Base-by-base conservation (phyloP, 2,888 invertebrate species). In the Nomada ruficornis region DNA sequence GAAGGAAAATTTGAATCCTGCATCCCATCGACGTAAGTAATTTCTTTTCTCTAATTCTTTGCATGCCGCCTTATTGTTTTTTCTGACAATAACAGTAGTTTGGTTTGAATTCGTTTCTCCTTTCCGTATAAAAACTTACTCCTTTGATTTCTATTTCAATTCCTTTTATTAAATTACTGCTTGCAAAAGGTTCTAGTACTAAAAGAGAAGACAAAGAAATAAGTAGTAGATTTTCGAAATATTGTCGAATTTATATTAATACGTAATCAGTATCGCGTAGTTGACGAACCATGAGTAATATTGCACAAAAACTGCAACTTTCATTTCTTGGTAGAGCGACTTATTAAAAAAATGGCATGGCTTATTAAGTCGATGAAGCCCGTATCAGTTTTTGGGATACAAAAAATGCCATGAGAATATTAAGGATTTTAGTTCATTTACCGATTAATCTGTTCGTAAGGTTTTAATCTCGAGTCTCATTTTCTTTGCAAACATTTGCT, bases 1-100 rank as follows among this genome's bases (percentile, higher is more conserved):
- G 57, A 75, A 77, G 71, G 76, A 76, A 74, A 60, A 75, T 76
- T 60, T 64, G 67, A 74, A 75, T 78, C 73, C 64, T 47, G 70
- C 80, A 20, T 42, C 67, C 59, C 60, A 62, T 80, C 82, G 79
- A 80, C 52, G 88, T 88, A 84, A 88, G 88, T 88, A 77, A 63
- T 26, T 55, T 9, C 15, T 5, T 44, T 42, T 64, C 15, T 5
- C 15, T 7, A 36, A 36, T 44, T 9, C 13, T 44, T 59, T 76
- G 87, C 87, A 87, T 86, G 86, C n/a, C 4, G 23, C 60, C 52
- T 36, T 74, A 65, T 82, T 59, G 47, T 78, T 55, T 68, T 68
- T 77, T 47, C 60, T 42, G 23, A 36, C 9, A 36, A 59, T 74
- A 42, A 68, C 3, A 64, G 73, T 86, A 86, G 72, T 72, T 86